These are phyloP conservation scores for Alviniconcha strummeri DNA, from an alignment of 2,888 invertebrate genomes.

Conservation along the genomic window DNA sequence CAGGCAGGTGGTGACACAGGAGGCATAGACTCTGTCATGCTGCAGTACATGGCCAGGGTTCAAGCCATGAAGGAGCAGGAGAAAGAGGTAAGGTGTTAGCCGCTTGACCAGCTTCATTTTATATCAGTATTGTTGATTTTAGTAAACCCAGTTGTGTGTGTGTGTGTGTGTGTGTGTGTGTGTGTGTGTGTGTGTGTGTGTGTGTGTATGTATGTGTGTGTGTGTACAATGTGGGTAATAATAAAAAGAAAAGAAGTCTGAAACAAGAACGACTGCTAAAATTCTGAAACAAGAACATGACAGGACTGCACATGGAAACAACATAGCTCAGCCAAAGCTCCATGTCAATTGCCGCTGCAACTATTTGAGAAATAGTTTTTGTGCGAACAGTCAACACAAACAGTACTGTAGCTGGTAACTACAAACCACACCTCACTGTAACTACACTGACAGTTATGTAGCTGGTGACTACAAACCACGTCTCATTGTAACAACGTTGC, in stretches of 20 bases:
- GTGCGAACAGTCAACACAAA: too few relatives aligned
- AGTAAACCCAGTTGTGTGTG: background rate
- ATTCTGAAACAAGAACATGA: too few relatives aligned
- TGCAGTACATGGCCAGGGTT: constrained; percentile 69
- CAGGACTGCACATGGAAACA: too few relatives aligned
- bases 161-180: constrained; percentile 12
- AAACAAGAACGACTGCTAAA: background rate
- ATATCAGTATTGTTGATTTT: background rate
- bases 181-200: background rate
- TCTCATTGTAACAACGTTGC: too few relatives aligned
- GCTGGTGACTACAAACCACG: too few relatives aligned
- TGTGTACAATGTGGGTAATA: background rate
- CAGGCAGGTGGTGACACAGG: constrained; percentile 13
- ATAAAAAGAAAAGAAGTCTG: background rate
- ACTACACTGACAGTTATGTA: too few relatives aligned
- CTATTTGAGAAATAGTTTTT: too few relatives aligned
- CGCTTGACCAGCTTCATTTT: background rate
- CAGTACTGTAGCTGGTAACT: too few relatives aligned
- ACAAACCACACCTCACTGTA: too few relatives aligned
- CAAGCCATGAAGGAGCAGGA: constrained; percentile 63
- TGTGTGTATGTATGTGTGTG: constrained; percentile 8
- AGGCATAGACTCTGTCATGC: constrained; percentile 67
- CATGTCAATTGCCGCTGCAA: too few relatives aligned
- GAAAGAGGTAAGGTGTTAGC: constrained; percentile 36
- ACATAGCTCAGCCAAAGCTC: too few relatives aligned